Conservation (phyloP, 2,113 vertebrate genomes). For the Ploceus nigricollis region DNA sequence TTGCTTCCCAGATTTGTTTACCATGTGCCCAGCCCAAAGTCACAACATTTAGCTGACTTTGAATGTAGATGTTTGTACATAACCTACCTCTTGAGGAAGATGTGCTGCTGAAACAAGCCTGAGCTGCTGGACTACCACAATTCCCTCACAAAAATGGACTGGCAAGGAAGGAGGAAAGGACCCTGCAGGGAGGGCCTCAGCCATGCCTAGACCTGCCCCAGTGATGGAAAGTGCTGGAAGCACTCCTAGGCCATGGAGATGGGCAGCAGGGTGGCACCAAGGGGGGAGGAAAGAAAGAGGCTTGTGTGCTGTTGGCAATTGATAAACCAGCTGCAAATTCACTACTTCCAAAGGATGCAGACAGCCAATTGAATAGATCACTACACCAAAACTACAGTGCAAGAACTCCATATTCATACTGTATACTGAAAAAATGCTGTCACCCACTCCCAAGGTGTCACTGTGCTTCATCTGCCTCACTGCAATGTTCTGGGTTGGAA, state of each 20-base stretch:
- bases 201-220: neutral
- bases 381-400: neutral
- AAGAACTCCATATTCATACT: neutral
- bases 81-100: neutral
- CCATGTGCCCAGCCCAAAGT: neutral
- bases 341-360: neutral
- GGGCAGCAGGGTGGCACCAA: neutral
- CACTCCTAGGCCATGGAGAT: neutral
- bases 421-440: neutral
- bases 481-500: neutral
- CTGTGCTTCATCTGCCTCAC: neutral
- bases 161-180: neutral
- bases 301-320: neutral
- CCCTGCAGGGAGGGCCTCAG: neutral
- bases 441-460: neutral
- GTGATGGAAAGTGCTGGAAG: accelerated
- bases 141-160: accelerated
- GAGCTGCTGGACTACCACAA: neutral
- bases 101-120: neutral
- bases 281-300: neutral
- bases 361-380: neutral
- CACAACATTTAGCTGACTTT: neutral
- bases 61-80: accelerated
- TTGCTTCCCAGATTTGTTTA: neutral
- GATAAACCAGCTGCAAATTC: neutral